Evolutionary conservation across 2,113 vertebrate genomes (phyloP).

Genomic region (Turnix velox): DNA sequence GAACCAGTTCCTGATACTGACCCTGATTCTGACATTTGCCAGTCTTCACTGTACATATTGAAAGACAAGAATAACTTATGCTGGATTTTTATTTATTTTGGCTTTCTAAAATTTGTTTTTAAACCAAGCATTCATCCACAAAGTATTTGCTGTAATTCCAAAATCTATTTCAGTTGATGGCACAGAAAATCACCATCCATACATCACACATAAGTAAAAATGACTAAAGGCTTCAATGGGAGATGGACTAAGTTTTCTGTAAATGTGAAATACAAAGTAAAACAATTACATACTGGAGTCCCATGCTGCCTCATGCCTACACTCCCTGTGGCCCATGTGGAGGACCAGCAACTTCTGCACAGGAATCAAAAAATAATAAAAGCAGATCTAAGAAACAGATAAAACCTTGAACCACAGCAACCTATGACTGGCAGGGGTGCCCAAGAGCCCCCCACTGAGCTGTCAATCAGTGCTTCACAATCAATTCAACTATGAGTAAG

Average conservation of each 20-base stretch:
- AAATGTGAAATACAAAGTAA: background rate
- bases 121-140: background rate
- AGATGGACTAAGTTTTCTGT: background rate
- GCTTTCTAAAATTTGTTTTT: background rate
- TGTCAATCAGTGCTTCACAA: background rate
- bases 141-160: background rate
- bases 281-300: background rate
- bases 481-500: background rate
- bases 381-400: background rate
- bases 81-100: background rate
- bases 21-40: constrained; percentile 90
- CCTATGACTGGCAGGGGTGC: background rate
- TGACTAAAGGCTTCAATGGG: background rate
- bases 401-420: background rate
- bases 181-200: background rate
- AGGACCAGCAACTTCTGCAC: background rate
- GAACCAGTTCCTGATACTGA: constrained; percentile 78
- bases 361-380: background rate
- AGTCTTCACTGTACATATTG: constrained; percentile 76
- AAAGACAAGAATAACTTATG: background rate
- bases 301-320: background rate
- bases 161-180: background rate
- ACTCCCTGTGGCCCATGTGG: background rate
- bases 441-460: background rate
- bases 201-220: background rate